Base-by-base conservation (phyloP, 1,140 invertebrate genomes). In the Pemphigus obesinymphae region DNA sequence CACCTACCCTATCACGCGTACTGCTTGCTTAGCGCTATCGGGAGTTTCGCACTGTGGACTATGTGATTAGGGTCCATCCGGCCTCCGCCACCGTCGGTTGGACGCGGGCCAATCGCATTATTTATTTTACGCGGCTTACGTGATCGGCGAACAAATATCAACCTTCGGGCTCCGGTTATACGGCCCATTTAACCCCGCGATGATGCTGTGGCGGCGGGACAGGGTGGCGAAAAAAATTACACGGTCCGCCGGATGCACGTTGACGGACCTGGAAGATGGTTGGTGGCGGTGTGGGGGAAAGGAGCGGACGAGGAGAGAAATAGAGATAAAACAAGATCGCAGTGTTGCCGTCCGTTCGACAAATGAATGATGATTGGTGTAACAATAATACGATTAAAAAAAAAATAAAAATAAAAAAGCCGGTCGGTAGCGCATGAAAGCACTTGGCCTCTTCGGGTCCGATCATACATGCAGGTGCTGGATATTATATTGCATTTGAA, bases 111-210 rank as follows among this genome's bases (percentile, higher is more conserved):
- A 80, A 80, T 80, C 55, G 34, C 55, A 45, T 80, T 80, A 80
- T 80, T 80, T 80, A 80, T 80, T 80, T 61, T 80, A 20, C 76
- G 13, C 55, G 23, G 37, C 55, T 80, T 80, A 80, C 76, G 76
- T 80, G 76, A 78, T 78, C 75, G 50, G 75, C 34, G 53, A 80
- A 80, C 76, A 80, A 80, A 80, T 80, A 61, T 58, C 53, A 80
- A 80, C 76, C 53, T 80, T 80, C 23, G 50, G n/a, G 23, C n/a
- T 29, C 31, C 53, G 76, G 76, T 63, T 20, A 43, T 63, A 80
- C 37, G 55, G 55, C 37, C 55, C 55, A 45, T 80, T 80, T 63
- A 80, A 63, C 76, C 73, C 10, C 29, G n/a, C 37, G 4, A 4
- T 40, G 10, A 40, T n/a, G 10, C 29, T 15, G 34, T 7, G 26